phyloP scores from a whole-genome alignment of 30 jellyfish, hydroid and myxozoan species.

The Mastigias papua region DNA sequence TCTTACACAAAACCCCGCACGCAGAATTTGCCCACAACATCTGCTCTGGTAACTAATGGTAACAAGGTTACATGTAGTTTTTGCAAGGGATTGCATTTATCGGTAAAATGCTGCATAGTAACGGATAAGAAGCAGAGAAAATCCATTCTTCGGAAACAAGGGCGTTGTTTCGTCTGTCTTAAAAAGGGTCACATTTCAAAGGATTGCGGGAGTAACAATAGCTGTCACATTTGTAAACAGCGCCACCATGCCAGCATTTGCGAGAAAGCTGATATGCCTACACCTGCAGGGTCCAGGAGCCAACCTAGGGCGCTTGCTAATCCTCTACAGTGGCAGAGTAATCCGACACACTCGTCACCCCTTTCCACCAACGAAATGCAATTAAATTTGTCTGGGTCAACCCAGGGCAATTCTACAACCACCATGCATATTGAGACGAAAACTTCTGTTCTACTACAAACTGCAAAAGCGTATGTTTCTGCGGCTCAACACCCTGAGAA shows the following conservation, averaged over 20 bases:
- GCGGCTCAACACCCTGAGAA: conserved; percentile 19
- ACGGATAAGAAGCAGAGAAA: neutral
- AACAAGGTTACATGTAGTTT: conserved; percentile 14
- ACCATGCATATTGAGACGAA: conserved; percentile 17
- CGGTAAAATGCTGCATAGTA: conserved; percentile 3
- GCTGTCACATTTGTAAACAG: conserved; percentile 3
- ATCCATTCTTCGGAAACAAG: conserved; percentile 14
- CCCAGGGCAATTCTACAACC: neutral
- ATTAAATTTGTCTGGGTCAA: neutral
- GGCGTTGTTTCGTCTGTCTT: conserved; percentile 26
- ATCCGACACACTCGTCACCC: conserved; percentile 9
- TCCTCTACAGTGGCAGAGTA: conserved; percentile 33
- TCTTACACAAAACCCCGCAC: neutral
- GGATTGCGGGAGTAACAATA: neutral
- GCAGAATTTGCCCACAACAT: conserved; percentile 10
- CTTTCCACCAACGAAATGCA: neutral
- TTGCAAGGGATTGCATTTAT: conserved; percentile 17
- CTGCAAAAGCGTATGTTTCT: conserved; percentile 30
- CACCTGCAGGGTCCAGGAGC: conserved; percentile 13
- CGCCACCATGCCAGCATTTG: conserved; percentile 43
- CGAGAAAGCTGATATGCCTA: neutral
- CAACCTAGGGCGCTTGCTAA: conserved; percentile 13
- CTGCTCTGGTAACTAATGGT: conserved; percentile 9
- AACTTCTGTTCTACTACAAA: conserved; percentile 25
- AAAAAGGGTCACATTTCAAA: conserved; percentile 15